Base-by-base conservation (phyloP, 2,888 invertebrate species). In the Cataglyphis altisquamis region DNA sequence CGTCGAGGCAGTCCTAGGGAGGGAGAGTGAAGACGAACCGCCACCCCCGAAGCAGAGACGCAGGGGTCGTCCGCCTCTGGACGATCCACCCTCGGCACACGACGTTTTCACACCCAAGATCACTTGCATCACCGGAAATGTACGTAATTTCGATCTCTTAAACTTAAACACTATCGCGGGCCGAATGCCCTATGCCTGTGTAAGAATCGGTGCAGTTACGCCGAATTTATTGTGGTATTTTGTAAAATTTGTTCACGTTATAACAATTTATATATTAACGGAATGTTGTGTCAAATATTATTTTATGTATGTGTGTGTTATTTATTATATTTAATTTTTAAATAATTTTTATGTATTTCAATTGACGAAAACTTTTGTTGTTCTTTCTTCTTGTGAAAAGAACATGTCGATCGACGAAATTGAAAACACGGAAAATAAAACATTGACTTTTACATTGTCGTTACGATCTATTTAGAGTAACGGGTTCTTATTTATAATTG, bases 1-100 rank as follows among this genome's bases (percentile, higher is more conserved):
- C 9, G 94, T 94, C 78, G 94, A 94, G 86, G 92, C 94, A 66
- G 94, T 94, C 68, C 88, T 94, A 67, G 91, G 32, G 0, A 32
- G 94, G 82, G 94, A 94, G 89, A 94, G 93, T 6, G 94, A 94
- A 39, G 94, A 94, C 32, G 94, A 94, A 21, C 91, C 94, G 45
- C 94, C 94, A 48, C 94, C 95, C 45, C 95, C 96, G 84, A 96
- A 94, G 93, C 96, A 96, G 95, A 96, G 96, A 90, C 97, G 97
- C 93, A 95, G 97, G 63, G 97, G 97, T 45, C 95, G 97, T 86
- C 97, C 97, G 8, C 97, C 97, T 70, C 95, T 97, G 91, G 97
- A 97, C 92, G 96, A 96, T 88, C 96, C 96, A 84, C 96, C 96
- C 83, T 95, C 95, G 83, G 93, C 94, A 2, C 94, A 94, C 88